Conservation (phyloP, 2,888 invertebrate genomes). For the Scrobipalpa atriplicella region DNA sequence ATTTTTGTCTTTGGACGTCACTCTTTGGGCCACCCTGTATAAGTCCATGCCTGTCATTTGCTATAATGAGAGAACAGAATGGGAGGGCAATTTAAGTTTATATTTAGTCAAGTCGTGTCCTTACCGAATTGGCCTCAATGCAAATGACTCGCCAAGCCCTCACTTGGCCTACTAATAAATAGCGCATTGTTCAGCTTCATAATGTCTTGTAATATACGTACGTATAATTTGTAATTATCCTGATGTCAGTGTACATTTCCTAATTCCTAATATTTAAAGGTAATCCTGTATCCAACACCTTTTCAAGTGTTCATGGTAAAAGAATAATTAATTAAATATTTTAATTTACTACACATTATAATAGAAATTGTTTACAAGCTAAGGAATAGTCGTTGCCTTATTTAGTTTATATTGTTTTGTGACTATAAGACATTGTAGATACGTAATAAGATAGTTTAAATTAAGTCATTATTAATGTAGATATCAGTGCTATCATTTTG, state of each 20-base stretch:
- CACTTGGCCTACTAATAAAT: conserved; percentile 32
- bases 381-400: conserved; percentile 82
- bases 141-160: conserved; percentile 30
- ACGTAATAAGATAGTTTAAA: conserved; percentile 69
- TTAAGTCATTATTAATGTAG: conserved; percentile 80
- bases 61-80: too few relatives aligned
- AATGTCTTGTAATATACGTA: conserved; percentile 36
- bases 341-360: conserved; percentile 56
- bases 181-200: conserved; percentile 41
- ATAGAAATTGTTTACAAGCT: conserved; percentile 67
- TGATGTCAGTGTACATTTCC: conserved; percentile 52
- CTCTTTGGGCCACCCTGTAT: too few relatives aligned
- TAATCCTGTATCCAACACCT: conserved; percentile 49
- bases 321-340: conserved; percentile 50
- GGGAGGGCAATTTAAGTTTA: too few relatives aligned
- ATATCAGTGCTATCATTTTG: conserved; percentile 80
- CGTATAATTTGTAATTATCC: conserved; percentile 46
- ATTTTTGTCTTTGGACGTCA: too few relatives aligned
- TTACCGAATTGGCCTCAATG: too few relatives aligned
- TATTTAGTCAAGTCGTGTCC: too few relatives aligned
- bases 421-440: conserved; percentile 80
- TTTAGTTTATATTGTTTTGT: conserved; percentile 81
- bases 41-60: too few relatives aligned
- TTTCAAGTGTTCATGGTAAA: conserved; percentile 66
- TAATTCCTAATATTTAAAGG: conserved; percentile 48